A percentile compares a stretch with the other conserved stretches of the same genome.
Evolutionary conservation across 2,888 invertebrate species (phyloP).

Genomic region (Perdita meconis): DNA sequence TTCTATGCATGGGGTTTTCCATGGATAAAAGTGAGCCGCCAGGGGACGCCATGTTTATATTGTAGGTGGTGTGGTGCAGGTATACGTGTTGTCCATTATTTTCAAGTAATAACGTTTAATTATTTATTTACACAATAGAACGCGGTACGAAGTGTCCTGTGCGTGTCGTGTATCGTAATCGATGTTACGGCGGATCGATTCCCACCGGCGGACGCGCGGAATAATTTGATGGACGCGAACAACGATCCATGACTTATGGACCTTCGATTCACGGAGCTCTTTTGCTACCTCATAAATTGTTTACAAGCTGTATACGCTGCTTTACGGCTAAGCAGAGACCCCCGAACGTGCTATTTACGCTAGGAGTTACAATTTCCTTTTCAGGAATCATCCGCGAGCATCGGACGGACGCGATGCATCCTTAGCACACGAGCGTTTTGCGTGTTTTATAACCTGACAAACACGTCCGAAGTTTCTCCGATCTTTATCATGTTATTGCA

Average conservation of each 20-base stretch:
- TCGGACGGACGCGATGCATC: constrained; percentile 56
- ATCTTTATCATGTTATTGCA: constrained; percentile 70
- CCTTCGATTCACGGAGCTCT: constrained; percentile 53
- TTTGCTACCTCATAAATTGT: constrained; percentile 61
- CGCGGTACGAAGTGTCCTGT: constrained; percentile 32
- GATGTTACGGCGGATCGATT: constrained; percentile 14
- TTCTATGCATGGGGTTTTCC: constrained; percentile 9
- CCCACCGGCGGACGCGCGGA: constrained; percentile 8
- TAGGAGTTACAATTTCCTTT: constrained; percentile 59
- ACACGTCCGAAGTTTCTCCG: constrained; percentile 55
- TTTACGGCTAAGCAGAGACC: constrained; percentile 28
- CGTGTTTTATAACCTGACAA: constrained; percentile 75
- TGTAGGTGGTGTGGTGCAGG: constrained; percentile 69
- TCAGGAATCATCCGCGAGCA: constrained; percentile 51
- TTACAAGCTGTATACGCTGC: constrained; percentile 57
- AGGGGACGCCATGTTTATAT: constrained; percentile 69
- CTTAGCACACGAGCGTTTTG: constrained; percentile 55
- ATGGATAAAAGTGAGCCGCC: constrained; percentile 31
- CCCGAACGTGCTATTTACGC: constrained; percentile 36
- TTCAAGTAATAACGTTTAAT: constrained; percentile 62
- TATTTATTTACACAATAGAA: constrained; percentile 68
- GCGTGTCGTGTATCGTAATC: constrained; percentile 24
- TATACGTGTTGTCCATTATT: constrained; percentile 70
- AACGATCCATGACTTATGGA: constrained; percentile 58
- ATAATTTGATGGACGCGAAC: constrained; percentile 49